These are phyloP conservation scores for Pterocles burchelli DNA, from an alignment of 2,113 vertebrate genomes.

Conservation along the genomic window DNA sequence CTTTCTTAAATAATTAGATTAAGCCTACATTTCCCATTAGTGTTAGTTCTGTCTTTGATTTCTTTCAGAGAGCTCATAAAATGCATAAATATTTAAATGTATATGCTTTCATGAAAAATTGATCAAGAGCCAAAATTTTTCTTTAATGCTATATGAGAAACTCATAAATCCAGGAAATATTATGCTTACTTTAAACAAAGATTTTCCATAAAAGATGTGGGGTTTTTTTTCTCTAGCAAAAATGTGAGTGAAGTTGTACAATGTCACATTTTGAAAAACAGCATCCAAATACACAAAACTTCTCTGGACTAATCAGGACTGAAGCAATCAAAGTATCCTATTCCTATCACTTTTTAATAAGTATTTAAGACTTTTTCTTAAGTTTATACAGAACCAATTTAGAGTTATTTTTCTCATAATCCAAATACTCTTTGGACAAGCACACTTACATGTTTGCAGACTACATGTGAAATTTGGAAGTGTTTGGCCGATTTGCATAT, in stretches of 20 bases:
- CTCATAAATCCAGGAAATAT: not conserved
- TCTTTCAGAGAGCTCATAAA: not conserved
- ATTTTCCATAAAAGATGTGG: not conserved
- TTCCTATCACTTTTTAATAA: not conserved
- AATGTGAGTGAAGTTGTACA: not conserved
- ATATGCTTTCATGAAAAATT: conserved; percentile 9
- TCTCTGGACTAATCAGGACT: not conserved
- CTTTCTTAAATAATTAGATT: not conserved
- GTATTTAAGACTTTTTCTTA: not conserved
- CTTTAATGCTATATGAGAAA: not conserved
- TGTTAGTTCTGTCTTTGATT: not conserved
- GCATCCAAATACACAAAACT: not conserved
- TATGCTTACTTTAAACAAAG: not conserved
- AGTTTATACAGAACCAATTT: not conserved
- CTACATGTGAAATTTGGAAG: not conserved
- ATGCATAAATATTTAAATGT: not conserved
- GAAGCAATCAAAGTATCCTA: not conserved
- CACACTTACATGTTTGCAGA: not conserved
- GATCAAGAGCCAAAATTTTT: not conserved
- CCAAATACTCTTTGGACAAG: not conserved
- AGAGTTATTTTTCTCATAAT: not conserved
- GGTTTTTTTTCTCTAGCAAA: not conserved
- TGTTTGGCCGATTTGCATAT: not conserved
- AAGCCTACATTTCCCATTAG: not conserved
- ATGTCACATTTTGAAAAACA: not conserved